Percentiles rank a stretch among this genome's conserved stretches.
Evolutionary conservation across 2,888 invertebrate genomes (phyloP).

Genomic region (Agrilus biguttatus): DNA sequence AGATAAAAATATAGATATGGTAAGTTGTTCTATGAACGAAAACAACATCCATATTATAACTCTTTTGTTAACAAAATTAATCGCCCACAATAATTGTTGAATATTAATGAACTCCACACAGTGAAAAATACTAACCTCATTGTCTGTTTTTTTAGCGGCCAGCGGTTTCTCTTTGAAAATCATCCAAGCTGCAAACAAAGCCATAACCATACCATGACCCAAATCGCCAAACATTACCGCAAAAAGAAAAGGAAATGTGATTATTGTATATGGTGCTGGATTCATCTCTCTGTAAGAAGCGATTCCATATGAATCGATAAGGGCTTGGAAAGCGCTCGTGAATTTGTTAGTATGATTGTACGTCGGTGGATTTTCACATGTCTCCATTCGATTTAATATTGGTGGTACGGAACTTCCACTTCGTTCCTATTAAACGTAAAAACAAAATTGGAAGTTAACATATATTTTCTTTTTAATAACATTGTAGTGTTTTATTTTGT

Average conservation of each 20-base stretch:
- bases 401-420: constrained; percentile 92
- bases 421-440: constrained; percentile 49
- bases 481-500: neutral
- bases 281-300: constrained; percentile 95
- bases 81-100: no score
- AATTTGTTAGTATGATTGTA: constrained; percentile 95
- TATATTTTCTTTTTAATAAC: neutral
- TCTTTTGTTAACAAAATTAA: no score
- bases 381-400: constrained; percentile 89
- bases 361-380: constrained; percentile 81
- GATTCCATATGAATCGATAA: constrained; percentile 94
- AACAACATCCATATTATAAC: no score
- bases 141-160: constrained; percentile 73
- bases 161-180: constrained; percentile 85
- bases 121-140: constrained; percentile 48
- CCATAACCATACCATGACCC: constrained; percentile 90
- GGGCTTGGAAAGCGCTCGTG: constrained; percentile 83
- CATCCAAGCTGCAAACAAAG: constrained; percentile 87
- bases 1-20: no score
- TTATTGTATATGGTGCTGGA: constrained; percentile 93
- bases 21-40: no score
- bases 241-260: constrained; percentile 95
- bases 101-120: neutral
- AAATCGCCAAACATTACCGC: constrained; percentile 99
- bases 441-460: neutral